Base-by-base conservation (phyloP, 2,797 vertebrate species). In the Argya squamiceps region DNA sequence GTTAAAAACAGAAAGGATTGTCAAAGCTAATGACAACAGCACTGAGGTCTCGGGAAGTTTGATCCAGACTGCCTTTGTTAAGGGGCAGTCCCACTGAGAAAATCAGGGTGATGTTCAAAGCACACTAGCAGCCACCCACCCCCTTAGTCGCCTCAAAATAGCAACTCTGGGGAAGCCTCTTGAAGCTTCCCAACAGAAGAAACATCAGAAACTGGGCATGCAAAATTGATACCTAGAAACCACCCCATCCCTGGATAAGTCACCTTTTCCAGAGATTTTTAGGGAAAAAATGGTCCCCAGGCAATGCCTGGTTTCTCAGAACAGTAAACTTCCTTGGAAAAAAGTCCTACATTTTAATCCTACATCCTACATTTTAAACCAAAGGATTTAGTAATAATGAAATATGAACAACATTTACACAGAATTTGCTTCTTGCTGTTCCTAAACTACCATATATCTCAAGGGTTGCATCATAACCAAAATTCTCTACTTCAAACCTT, bases 171-270 rank as follows among this genome's bases (percentile, higher is more conserved):
- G 22, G 44, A 65, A 80, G 39, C 24, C 46, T 74, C 46, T 43
- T 47, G 59, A 78, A 95, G 24, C 11, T 24, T 76, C 26, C 6
- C 32, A 60, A 67, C 8, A 84, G 9, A 63, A 4, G 52, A 39
- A 67, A 22, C 0, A 0, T 44, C 16, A 92, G 26, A 70, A 91
- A 82, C 19, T 14, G 22, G 12, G 13, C 22, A 53, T 58, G 36
- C 18, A 76, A 78, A 78, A n/a, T 1, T 15, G 12, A 37, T 26
- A 46, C 10, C 3, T 8, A 44, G 43, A 82, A 83, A 80, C 8
- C n/a, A 79, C 44, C 3, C 4, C 39, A 92, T 15, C 14, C 11
- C 41, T 26, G 2, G 2, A 0, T 22, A 86, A 52, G 4, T 15
- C 13, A n/a, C 17, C 17, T 46, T 55, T 50, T 62, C 30, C 44